Percentiles rank a stretch among this genome's conserved stretches.
phyloP scores from a whole-genome alignment of 1,140 invertebrate species.

The Rhynchophorus ferrugineus region DNA sequence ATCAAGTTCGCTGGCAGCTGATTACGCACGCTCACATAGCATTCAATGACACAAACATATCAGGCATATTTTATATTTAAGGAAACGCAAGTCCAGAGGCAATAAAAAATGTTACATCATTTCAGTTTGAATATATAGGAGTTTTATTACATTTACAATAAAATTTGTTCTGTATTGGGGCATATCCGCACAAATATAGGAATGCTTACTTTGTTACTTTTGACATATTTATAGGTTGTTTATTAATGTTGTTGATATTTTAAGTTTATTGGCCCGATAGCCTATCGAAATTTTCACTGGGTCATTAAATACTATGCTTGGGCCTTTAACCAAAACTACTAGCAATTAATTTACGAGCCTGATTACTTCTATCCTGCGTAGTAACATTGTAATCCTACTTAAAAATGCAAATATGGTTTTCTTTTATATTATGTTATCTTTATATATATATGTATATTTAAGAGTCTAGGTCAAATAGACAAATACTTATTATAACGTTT shows the following conservation, averaged over 20 bases:
- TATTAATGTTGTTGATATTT: no score
- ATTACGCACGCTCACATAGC: constrained; percentile 31
- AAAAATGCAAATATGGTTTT: constrained; percentile 34
- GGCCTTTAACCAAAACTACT: constrained; percentile 24
- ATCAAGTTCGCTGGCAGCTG: constrained; percentile 37
- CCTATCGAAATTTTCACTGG: no score
- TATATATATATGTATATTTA: constrained; percentile 14
- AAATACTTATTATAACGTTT: constrained; percentile 28
- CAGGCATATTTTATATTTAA: no score
- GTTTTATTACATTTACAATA: no score
- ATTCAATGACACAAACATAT: not conserved
- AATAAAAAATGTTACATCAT: no score
- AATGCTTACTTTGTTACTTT: no score
- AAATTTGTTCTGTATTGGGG: no score
- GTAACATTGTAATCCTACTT: constrained; percentile 36
- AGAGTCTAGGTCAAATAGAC: constrained; percentile 24
- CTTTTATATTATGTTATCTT: constrained; percentile 8
- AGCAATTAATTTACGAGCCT: constrained; percentile 17
- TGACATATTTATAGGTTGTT: no score
- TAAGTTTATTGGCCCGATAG: no score
- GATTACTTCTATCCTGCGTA: constrained; percentile 24
- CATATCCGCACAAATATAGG: no score
- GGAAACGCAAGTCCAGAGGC: no score
- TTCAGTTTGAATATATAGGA: no score
- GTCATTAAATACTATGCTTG: not conserved